Percentiles rank a stretch among this genome's conserved stretches.
Conservation (phyloP, 2,113 vertebrate genomes). For the Redunca redunca region DNA sequence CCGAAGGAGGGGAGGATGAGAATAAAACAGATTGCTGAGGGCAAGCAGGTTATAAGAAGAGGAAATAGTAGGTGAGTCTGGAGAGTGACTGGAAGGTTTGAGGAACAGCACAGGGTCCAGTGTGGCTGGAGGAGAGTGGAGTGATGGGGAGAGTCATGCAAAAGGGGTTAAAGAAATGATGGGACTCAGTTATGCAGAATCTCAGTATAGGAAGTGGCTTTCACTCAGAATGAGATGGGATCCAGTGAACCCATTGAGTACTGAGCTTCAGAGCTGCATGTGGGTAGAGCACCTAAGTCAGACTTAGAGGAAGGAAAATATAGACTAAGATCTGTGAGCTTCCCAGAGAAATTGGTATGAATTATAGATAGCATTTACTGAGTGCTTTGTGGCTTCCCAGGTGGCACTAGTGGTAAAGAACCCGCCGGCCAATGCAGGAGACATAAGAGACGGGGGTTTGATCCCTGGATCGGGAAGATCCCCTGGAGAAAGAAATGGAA, state of each 20-base stretch:
- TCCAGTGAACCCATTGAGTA: neutral
- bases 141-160: neutral
- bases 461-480: neutral
- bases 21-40: neutral
- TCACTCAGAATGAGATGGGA: neutral
- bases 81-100: neutral
- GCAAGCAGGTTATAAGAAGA: neutral
- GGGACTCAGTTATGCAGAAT: neutral
- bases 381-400: neutral
- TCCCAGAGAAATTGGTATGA: neutral
- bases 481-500: neutral
- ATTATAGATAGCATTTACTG: neutral
- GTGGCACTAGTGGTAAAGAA: neutral
- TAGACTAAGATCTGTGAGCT: neutral
- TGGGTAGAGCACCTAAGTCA: neutral
- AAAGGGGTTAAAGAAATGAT: neutral
- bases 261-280: neutral
- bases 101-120: neutral
- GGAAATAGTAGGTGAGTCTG: neutral
- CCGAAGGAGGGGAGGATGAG: neutral
- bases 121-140: neutral
- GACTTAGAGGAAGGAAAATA: neutral
- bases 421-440: neutral
- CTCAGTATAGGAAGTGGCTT: neutral
- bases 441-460: fast-evolving